Conservation (phyloP, 2,797 vertebrate species). For the Coendou prehensilis region DNA sequence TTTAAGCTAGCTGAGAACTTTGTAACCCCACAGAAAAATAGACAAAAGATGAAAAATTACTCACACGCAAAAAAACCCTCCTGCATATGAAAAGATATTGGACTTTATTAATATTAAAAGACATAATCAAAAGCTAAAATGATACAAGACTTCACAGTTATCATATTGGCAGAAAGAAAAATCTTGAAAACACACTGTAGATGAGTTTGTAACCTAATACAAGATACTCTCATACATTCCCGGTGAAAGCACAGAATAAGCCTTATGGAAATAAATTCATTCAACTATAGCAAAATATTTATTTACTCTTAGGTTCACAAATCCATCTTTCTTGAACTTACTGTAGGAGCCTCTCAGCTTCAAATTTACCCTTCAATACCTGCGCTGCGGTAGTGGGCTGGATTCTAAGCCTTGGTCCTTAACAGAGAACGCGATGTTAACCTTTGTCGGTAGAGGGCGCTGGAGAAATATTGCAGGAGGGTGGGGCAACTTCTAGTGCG, state of each 20-base stretch:
- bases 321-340: neutral
- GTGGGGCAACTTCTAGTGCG: neutral
- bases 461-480: neutral
- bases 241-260: neutral
- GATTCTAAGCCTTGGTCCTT: neutral
- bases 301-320: neutral
- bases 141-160: slow-evolving; percentile 6
- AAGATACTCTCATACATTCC: neutral
- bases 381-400: neutral
- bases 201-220: neutral
- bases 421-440: neutral
- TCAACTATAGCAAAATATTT: neutral
- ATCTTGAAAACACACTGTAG: neutral
- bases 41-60: neutral
- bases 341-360: neutral
- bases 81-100: neutral
- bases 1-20: neutral
- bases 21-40: neutral
- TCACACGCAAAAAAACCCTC: neutral
- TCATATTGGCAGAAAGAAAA: neutral
- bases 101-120: neutral
- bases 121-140: neutral
- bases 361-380: neutral
- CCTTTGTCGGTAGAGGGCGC: slow-evolving; percentile 69
- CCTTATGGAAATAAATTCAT: neutral